These are phyloP conservation scores for Hirtodrosophila trivittata DNA, from an alignment of 2,888 invertebrate species.

Conservation along the genomic window DNA sequence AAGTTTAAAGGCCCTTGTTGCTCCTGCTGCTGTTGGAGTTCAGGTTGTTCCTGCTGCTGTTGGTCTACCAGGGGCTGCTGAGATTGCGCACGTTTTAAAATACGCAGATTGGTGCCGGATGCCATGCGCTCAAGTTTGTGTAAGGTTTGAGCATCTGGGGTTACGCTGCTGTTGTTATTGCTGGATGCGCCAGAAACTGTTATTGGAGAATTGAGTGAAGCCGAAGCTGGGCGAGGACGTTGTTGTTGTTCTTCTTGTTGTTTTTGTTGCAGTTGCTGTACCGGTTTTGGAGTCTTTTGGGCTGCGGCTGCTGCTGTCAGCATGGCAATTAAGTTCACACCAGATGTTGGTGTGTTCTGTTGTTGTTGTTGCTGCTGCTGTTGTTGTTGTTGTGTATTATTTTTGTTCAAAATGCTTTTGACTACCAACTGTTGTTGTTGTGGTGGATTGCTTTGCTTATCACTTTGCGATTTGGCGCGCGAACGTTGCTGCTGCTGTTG, in stretches of 20 bases:
- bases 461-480: slow-evolving; percentile 78
- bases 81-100: slow-evolving; percentile 71
- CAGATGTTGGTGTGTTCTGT: slow-evolving; percentile 48
- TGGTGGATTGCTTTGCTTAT: slow-evolving; percentile 64
- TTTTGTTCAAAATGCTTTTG: slow-evolving; percentile 54
- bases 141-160: slow-evolving; percentile 45
- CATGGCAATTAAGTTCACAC: slow-evolving; percentile 73
- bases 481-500: slow-evolving; percentile 68
- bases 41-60: slow-evolving; percentile 26
- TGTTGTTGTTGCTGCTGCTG: slow-evolving; percentile 44
- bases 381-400: slow-evolving; percentile 40
- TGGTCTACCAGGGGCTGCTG: slow-evolving; percentile 58
- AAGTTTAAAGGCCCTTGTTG: slow-evolving; percentile 67
- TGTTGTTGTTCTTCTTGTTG: slow-evolving; percentile 31
- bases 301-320: slow-evolving; percentile 68
- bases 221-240: slow-evolving; percentile 72
- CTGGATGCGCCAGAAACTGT: slow-evolving; percentile 23
- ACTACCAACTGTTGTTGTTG: slow-evolving; percentile 55
- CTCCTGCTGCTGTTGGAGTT: slow-evolving; percentile 45
- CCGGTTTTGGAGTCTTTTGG: slow-evolving; percentile 47
- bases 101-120: slow-evolving; percentile 77
- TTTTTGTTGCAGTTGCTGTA: slow-evolving; percentile 39
- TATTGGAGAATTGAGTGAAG: slow-evolving; percentile 51
- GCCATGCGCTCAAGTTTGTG: slow-evolving; percentile 76
- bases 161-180: slow-evolving; percentile 36